Evolutionary conservation across 2,888 invertebrate genomes (phyloP).

Genomic region (Tetramorium bicarinatum): DNA sequence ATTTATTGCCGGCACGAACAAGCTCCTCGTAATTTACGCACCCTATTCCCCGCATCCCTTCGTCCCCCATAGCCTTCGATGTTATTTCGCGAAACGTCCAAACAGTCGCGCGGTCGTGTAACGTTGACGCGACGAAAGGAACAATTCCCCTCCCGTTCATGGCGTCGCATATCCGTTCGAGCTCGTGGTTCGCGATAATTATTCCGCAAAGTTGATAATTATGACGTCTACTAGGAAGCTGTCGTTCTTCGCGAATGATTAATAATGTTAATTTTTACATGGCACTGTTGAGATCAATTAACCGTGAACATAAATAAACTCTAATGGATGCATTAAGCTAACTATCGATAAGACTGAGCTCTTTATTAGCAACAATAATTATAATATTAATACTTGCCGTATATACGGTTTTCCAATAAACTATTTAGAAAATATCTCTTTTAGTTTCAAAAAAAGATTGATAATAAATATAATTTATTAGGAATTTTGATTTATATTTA

Average conservation of each 20-base stretch:
- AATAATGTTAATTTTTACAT: slow-evolving; percentile 44
- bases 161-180: slow-evolving; percentile 40
- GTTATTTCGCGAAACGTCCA: slow-evolving; percentile 70
- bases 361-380: not conserved
- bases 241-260: slow-evolving; percentile 24
- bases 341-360: not conserved
- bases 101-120: slow-evolving; percentile 60
- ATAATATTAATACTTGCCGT: not conserved
- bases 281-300: slow-evolving; percentile 5
- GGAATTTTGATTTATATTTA: too few species aligned
- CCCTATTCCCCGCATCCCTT: slow-evolving; percentile 53
- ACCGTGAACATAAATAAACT: not conserved
- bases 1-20: slow-evolving; percentile 69
- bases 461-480: too few species aligned
- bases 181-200: slow-evolving; percentile 45
- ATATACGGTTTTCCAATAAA: not conserved
- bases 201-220: slow-evolving; percentile 50
- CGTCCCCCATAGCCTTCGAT: slow-evolving; percentile 50
- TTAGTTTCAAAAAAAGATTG: too few species aligned
- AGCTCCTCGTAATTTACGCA: slow-evolving; percentile 74
- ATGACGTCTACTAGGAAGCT: slow-evolving; percentile 27
- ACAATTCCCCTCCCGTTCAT: slow-evolving; percentile 66
- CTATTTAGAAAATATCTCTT: too few species aligned
- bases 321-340: not conserved
- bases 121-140: slow-evolving; percentile 69